Evolutionary conservation across 2,113 vertebrate species (phyloP).

Genomic region (Hypocryptadius cinnamomeus): DNA sequence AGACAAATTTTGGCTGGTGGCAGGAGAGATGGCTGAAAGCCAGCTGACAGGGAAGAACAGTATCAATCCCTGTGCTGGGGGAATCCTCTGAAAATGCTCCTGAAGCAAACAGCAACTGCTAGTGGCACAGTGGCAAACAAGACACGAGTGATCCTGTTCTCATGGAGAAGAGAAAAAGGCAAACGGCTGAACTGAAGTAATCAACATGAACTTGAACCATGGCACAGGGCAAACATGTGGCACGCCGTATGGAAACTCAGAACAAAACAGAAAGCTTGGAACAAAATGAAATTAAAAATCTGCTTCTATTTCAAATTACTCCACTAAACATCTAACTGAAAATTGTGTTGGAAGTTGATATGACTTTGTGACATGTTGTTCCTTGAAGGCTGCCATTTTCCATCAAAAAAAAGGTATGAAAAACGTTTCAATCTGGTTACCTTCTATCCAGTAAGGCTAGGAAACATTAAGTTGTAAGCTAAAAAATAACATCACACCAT

Average conservation of each 20-base stretch:
- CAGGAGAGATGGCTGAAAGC: constrained; percentile 38
- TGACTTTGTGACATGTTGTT: constrained; percentile 44
- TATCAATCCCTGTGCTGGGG: background rate
- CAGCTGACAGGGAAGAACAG: constrained; percentile 19
- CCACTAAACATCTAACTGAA: constrained; percentile 21
- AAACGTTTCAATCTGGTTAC: background rate
- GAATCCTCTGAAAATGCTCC: constrained; percentile 18
- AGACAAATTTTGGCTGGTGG: constrained; percentile 38
- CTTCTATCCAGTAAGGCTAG: background rate
- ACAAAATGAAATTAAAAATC: constrained; percentile 55
- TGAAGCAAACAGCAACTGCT: background rate
- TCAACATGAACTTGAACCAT: constrained; percentile 15
- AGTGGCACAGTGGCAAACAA: background rate
- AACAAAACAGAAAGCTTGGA: constrained; percentile 59
- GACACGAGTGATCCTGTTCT: background rate
- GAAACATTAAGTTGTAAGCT: background rate
- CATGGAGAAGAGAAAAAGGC: background rate
- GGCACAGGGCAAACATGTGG: constrained; percentile 52
- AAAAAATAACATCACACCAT: background rate
- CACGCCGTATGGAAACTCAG: constrained; percentile 27
- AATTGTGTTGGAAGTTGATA: constrained; percentile 12
- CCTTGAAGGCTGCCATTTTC: constrained; percentile 21
- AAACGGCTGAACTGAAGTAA: background rate
- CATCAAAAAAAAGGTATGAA: constrained; percentile 16
- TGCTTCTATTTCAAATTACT: constrained; percentile 47